A percentile compares a stretch with the other conserved stretches of the same genome.
Conservation (phyloP, 1,140 invertebrate species). For the Maniola jurtina region DNA sequence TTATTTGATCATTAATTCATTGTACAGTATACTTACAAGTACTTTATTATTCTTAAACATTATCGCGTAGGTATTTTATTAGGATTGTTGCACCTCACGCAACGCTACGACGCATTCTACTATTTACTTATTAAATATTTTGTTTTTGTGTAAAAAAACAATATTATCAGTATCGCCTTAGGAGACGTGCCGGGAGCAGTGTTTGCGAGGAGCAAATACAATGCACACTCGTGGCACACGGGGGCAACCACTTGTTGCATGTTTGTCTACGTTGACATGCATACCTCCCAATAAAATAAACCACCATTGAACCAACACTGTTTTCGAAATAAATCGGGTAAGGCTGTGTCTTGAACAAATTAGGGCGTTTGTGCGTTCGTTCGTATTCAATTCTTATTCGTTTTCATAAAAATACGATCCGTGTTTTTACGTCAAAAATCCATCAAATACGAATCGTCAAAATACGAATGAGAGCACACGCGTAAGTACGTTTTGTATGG, state of each 20-base stretch:
- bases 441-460: no score
- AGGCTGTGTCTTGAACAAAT: background rate
- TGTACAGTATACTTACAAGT: background rate
- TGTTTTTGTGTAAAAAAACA: constrained; percentile 42
- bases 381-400: no score
- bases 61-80: background rate
- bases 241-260: constrained; percentile 49
- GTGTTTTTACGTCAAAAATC: no score
- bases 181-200: constrained; percentile 56
- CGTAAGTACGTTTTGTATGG: no score
- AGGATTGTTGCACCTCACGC: background rate
- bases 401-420: no score
- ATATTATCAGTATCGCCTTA: constrained; percentile 51
- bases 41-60: background rate
- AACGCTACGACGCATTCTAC: background rate
- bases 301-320: constrained; percentile 24
- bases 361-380: no score
- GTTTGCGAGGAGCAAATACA: constrained; percentile 66
- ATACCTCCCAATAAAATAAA: constrained; percentile 60
- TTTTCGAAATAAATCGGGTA: background rate
- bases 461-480: no score
- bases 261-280: constrained; percentile 66
- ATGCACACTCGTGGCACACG: constrained; percentile 58
- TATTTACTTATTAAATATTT: constrained; percentile 26
- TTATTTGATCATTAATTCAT: background rate